Evolutionary conservation across 1,140 invertebrate species (phyloP).

Genomic region (Micrasema longulum): DNA sequence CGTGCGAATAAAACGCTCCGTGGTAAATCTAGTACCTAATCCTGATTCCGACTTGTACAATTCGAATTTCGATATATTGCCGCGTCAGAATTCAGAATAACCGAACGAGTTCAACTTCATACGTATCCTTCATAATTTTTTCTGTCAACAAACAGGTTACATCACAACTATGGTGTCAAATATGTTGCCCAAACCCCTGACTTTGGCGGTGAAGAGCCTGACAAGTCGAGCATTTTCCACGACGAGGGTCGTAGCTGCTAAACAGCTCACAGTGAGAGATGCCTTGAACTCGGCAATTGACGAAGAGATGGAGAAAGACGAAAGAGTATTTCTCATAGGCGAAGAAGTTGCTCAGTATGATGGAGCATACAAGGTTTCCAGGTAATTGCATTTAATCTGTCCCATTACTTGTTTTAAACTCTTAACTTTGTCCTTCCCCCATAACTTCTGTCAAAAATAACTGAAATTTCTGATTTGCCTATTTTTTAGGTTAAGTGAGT

Average conservation of each 20-base stretch:
- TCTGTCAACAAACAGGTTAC: slow-evolving; percentile 46
- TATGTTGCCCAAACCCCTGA: slow-evolving; percentile 44
- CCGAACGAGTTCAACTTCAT: slow-evolving; percentile 24
- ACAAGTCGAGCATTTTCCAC: slow-evolving; percentile 70
- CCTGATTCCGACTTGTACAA: not conserved
- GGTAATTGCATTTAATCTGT: slow-evolving; percentile 54
- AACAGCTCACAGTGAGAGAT: slow-evolving; percentile 94
- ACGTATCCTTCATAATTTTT: slow-evolving; percentile 15
- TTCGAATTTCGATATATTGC: not conserved
- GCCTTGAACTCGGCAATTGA: slow-evolving; percentile 96
- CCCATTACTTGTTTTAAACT: not conserved
- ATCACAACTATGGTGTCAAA: slow-evolving; percentile 46
- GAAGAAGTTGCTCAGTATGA: slow-evolving; percentile 99
- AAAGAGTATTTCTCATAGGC: slow-evolving; percentile 93
- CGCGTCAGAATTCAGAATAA: not conserved
- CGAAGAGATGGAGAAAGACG: slow-evolving; percentile 96
- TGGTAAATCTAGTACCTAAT: not conserved
- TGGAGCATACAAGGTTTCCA: slow-evolving; percentile 94
- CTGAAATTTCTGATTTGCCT: not conserved
- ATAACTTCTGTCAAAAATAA: slow-evolving; percentile 1
- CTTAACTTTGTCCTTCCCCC: not conserved
- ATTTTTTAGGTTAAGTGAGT: slow-evolving; percentile 13
- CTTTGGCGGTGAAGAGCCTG: slow-evolving; percentile 31
- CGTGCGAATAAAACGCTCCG: not conserved
- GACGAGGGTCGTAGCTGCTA: slow-evolving; percentile 68